phyloP scores from a whole-genome alignment of 1,140 invertebrate species.

The Euura saliciscinereae region DNA sequence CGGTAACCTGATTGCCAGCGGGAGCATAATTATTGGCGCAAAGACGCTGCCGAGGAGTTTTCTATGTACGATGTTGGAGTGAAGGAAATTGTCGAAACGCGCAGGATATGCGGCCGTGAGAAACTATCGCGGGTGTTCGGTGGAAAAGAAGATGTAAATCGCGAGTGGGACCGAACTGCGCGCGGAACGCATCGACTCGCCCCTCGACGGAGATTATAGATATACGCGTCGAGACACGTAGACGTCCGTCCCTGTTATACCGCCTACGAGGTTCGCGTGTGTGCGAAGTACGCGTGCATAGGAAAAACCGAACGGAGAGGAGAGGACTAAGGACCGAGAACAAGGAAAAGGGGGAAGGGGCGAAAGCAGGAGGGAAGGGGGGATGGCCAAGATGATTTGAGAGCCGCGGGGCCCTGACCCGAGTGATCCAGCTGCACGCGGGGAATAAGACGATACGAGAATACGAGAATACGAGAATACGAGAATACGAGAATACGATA shows the following conservation, averaged over 20 bases:
- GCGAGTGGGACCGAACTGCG: not conserved
- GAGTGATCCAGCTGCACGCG: constrained; percentile 10
- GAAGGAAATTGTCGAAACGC: too few relatives aligned
- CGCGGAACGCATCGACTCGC: not conserved
- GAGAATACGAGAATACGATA: constrained; percentile 31
- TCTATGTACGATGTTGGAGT: too few relatives aligned
- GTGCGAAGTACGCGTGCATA: not conserved
- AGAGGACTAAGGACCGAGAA: not conserved
- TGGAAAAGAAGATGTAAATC: not conserved
- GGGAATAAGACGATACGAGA: constrained; percentile 26
- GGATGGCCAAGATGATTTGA: constrained; percentile 2
- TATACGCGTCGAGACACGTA: not conserved
- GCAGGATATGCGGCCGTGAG: too few relatives aligned
- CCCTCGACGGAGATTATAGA: not conserved
- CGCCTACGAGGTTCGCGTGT: not conserved
- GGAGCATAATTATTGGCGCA: too few relatives aligned
- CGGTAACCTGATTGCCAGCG: too few relatives aligned
- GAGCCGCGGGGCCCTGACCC: not conserved
- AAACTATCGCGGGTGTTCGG: not conserved
- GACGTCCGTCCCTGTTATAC: not conserved
- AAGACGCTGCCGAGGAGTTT: too few relatives aligned
- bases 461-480: constrained; percentile 31
- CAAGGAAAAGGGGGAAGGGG: not conserved
- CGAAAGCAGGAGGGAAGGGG: not conserved
- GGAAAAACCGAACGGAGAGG: too few relatives aligned